Base-by-base conservation (phyloP, 1,140 invertebrate genomes). In the Diorhabda sublineata region DNA sequence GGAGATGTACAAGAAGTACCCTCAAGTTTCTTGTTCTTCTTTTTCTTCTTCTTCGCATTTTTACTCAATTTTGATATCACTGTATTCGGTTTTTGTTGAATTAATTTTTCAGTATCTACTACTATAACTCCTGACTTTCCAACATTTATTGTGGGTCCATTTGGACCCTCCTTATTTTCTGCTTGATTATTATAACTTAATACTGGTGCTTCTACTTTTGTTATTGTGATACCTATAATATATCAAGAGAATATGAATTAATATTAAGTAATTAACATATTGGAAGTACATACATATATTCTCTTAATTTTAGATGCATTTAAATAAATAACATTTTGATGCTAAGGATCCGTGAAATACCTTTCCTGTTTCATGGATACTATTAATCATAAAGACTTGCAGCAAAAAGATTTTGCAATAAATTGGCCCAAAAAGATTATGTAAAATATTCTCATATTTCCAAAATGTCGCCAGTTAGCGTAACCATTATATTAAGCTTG, bases 201-300 rank as follows among this genome's bases (percentile, higher is more conserved):
- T 1, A 79, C 73, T 3, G 85, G 83, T 9, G 84, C 85, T 75
- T 92, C 90, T 0, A 94, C 91, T 74, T 92, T 89, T 0, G 92
- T 94, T 57, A 94, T 87, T 3, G 92, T 93, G 42, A 94, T 94
- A 52, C 78, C 74, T 75, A 57, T 42, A 72, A 72, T 56, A 52
- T 58, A 66, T 61, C 59, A 65, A 45, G 57, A 68, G 5, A 3
- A 42, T 42, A 26, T 26, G 2, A 62, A 67, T 66, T 47, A 63
- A 69, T 43, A n/a, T 69, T 58, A 26, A 26, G 26, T 26, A 26
- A 26, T 26, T 26, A 26, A 26, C 26, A 26, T 26, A 26, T 26
- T 26, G 26, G 26, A 26, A 26, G 0, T 26, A 26, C 26, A 26
- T 26, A 26, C 26, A 26, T 26, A 26, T 26, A 26, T 26, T 26